These are phyloP conservation scores for Ischnus inquisitorius DNA, from an alignment of 2,888 invertebrate species.

Conservation along the genomic window DNA sequence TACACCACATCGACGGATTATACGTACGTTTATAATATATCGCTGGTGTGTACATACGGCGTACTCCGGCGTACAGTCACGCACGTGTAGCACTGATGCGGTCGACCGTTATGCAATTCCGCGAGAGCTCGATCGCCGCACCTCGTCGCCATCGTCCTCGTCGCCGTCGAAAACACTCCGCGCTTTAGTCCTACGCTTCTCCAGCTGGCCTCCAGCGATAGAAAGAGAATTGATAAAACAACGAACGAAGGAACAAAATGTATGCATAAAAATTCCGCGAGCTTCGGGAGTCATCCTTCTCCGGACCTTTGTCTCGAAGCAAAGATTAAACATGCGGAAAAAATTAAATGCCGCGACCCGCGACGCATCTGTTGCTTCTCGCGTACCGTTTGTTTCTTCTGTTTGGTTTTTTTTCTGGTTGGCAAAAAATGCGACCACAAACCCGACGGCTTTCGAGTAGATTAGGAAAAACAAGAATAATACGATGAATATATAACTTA, in stretches of 20 bases:
- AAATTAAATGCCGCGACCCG: constrained; percentile 68
- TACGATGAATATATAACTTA: too few species aligned
- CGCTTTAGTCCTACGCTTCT: background rate
- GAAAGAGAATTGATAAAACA: background rate
- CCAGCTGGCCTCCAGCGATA: background rate
- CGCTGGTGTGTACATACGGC: constrained; percentile 1
- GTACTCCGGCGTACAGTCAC: constrained; percentile 15
- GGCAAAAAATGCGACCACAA: too few species aligned
- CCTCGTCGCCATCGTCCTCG: constrained; percentile 23
- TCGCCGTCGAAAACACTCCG: background rate
- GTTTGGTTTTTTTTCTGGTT: too few species aligned
- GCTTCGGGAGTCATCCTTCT: constrained; percentile 8
- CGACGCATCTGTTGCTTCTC: too few species aligned
- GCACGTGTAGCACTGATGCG: constrained; percentile 58
- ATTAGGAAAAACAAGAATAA: too few species aligned
- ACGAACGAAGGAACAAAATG: background rate
- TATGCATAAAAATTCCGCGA: background rate
- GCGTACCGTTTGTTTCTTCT: too few species aligned
- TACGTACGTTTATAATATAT: constrained; percentile 5
- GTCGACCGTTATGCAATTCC: constrained; percentile 79
- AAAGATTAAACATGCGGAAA: constrained; percentile 72
- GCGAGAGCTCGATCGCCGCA: constrained; percentile 68
- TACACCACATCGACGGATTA: constrained; percentile 3
- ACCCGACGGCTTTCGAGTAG: too few species aligned
- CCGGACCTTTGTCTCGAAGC: constrained; percentile 70